Percentiles rank a stretch among this genome's conserved stretches.
Conservation (phyloP, 92 coral and sea anemone genomes). For the Porites lobata region DNA sequence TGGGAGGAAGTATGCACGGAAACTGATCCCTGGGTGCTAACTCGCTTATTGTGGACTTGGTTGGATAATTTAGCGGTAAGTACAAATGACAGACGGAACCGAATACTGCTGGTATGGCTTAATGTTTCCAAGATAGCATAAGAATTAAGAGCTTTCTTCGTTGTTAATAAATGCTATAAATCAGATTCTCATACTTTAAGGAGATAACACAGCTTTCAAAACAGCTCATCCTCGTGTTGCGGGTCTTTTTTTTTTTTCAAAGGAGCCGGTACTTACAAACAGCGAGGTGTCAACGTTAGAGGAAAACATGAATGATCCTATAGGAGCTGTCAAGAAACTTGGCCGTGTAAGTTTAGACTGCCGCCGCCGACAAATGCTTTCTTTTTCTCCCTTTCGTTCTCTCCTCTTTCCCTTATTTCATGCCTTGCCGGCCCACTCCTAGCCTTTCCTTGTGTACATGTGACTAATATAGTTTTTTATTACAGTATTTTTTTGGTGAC, state of each 20-base stretch:
- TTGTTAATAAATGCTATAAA: too few relatives aligned
- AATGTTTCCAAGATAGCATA: background rate
- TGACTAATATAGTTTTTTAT: too few relatives aligned
- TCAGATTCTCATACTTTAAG: too few relatives aligned
- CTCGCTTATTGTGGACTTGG: slow-evolving; percentile 90
- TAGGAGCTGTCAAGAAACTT: slow-evolving; percentile 76
- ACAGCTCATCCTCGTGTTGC: background rate
- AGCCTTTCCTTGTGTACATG: too few relatives aligned
- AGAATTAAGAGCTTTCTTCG: too few relatives aligned
- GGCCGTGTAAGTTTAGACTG: slow-evolving; percentile 63
- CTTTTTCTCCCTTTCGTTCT: background rate
- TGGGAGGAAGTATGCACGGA: slow-evolving; percentile 88
- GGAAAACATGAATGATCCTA: slow-evolving; percentile 69
- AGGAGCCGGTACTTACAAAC: slow-evolving; percentile 86
- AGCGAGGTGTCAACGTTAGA: slow-evolving; percentile 73
- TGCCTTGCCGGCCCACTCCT: too few relatives aligned
- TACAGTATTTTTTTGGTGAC: background rate
- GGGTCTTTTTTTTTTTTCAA: background rate
- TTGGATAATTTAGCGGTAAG: slow-evolving; percentile 82
- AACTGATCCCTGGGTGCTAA: slow-evolving; percentile 87
- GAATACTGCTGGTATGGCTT: too few relatives aligned
- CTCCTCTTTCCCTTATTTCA: too few relatives aligned
- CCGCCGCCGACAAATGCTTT: too few relatives aligned
- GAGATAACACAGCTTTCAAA: too few relatives aligned
- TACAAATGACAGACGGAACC: background rate